A percentile compares a stretch with the other conserved stretches of the same genome.
phyloP scores from a whole-genome alignment of 2,113 vertebrate genomes.

The Panthera uncia region DNA sequence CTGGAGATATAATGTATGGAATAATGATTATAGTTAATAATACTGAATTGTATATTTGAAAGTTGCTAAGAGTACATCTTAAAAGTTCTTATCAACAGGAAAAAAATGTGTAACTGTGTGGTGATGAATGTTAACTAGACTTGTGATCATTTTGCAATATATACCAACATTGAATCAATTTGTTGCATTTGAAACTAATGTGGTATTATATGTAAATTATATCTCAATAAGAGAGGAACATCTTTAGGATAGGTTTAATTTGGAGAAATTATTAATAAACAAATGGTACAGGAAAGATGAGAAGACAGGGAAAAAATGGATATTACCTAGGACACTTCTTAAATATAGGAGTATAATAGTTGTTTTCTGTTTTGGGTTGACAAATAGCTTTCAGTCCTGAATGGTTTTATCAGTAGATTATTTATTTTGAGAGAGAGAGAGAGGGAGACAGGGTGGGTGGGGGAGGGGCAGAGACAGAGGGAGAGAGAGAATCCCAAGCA shows the following conservation, averaged over 20 bases:
- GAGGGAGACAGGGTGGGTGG: no score
- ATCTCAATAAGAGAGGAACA: neutral
- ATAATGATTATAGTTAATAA: neutral
- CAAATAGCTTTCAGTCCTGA: neutral
- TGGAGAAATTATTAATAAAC: constrained; percentile 29
- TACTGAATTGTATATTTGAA: neutral
- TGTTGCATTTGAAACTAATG: neutral
- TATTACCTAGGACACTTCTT: neutral
- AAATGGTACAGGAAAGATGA: neutral
- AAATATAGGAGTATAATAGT: neutral
- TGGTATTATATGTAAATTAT: neutral
- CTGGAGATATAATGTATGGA: neutral
- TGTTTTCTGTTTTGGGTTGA: neutral
- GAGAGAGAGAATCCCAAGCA: no score
- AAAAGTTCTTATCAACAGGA: neutral
- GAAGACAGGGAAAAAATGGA: neutral
- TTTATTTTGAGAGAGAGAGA: no score
- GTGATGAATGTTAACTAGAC: neutral
- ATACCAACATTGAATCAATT: neutral
- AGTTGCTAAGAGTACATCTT: constrained; percentile 1
- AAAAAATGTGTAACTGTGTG: neutral
- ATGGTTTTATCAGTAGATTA: neutral
- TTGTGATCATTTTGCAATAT: neutral
- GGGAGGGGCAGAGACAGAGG: no score
- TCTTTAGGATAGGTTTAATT: neutral